Evolutionary conservation across 2,888 invertebrate species (phyloP), one percentile per base, ranked within the genome.

Genomic region (Acanthacorydalis orientalis): DNA sequence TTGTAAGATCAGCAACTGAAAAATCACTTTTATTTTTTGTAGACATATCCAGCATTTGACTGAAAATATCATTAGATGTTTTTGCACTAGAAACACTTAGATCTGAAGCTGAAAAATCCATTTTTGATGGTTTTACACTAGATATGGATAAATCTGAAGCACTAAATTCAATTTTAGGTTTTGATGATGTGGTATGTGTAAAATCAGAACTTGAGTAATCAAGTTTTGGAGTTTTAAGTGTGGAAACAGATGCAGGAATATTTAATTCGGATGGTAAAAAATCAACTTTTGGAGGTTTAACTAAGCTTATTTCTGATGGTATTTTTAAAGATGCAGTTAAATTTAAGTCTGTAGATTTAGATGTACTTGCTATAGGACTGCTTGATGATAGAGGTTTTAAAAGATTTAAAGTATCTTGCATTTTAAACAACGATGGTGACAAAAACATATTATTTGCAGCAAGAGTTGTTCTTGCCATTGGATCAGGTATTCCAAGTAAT

Each of bases 381-480:
- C 72, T 75, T 8, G 68, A 70, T 2, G 75, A 73, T 37, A 77
- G 61, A 1, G 77, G 77, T 59, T 77, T 77, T 51, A 78, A 63
- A 40, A 69, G 56, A 46, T 54, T 55, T 8, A 73, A 57, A 37
- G 71, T 67, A 57, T 78, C 78, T 58, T 82, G 82, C 70, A 83
- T 78, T 66, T 83, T 83, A 52, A 83, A 71, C 50, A 82, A 62
- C 34, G 80, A 79, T 14, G 83, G 83, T 7, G 83, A 77, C 55
- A 86, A 69, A 53, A 85, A 87, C 72, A 86, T 80, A 59, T 84
- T 86, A 56, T 82, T 82, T 1, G 84, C 80, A 8, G 81, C 78
- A 52, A 84, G 65, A 31, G 82, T 81, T 10, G 81, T 77, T 58
- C 83, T 82, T 0, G 83, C 78, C 68, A 86, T 73, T 0, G 84